These are phyloP conservation scores for Sycophila sp. DNA, from an alignment of 1,140 invertebrate species.

Conservation along the genomic window DNA sequence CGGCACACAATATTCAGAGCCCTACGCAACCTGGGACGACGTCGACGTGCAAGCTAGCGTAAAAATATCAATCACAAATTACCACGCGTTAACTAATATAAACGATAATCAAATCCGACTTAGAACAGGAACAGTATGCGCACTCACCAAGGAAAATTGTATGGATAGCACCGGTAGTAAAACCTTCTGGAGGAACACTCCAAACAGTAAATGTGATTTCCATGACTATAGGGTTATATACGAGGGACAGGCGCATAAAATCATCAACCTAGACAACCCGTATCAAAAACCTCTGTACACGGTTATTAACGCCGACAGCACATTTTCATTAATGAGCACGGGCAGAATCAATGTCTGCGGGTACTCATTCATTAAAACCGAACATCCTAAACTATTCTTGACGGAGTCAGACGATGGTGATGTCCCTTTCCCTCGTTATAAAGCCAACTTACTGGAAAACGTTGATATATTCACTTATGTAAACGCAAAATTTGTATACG, in stretches of 20 bases:
- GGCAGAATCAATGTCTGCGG: slow-evolving; percentile 10
- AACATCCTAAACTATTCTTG: slow-evolving; percentile 28
- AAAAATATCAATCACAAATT: slow-evolving; percentile 13
- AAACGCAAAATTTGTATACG: too few relatives aligned
- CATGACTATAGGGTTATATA: not conserved
- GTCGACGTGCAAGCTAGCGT: slow-evolving; percentile 30
- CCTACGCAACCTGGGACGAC: too few relatives aligned
- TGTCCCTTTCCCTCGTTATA: not conserved
- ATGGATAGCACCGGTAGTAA: slow-evolving; percentile 34
- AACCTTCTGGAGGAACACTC: slow-evolving; percentile 34
- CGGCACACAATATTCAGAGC: too few relatives aligned
- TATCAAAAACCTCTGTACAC: not conserved
- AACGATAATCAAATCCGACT: slow-evolving; percentile 32
- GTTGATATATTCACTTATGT: too few relatives aligned
- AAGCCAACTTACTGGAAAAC: not conserved
- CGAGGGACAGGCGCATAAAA: too few relatives aligned
- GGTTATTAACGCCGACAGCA: too few relatives aligned
- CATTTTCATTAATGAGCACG: not conserved
- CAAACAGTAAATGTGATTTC: too few relatives aligned
- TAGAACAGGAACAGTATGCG: slow-evolving; percentile 14
- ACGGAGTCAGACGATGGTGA: slow-evolving; percentile 4
- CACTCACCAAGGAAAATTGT: slow-evolving; percentile 25
- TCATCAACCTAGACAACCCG: not conserved
- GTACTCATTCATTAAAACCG: slow-evolving; percentile 12
- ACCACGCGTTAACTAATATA: slow-evolving; percentile 7